These are phyloP conservation scores for Periparus ater DNA, from an alignment of 2,797 vertebrate genomes.

Conservation along the genomic window DNA sequence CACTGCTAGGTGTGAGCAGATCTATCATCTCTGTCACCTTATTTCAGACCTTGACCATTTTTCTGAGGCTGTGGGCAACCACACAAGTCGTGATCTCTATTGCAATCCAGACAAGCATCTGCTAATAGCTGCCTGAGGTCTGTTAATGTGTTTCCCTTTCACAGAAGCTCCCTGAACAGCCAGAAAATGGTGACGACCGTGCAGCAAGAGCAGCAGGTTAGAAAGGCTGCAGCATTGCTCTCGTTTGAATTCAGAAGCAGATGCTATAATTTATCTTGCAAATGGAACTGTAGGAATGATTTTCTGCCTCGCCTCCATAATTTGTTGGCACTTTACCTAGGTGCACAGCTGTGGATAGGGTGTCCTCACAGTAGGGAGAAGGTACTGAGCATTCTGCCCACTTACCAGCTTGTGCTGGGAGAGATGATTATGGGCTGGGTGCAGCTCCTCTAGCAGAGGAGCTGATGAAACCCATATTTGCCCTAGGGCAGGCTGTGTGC, in stretches of 20 bases:
- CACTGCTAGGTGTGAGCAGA: not conserved
- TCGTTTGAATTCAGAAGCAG: constrained; percentile 51
- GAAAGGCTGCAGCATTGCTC: constrained; percentile 39
- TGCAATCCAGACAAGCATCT: not conserved
- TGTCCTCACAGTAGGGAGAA: not conserved
- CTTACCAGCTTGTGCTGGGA: constrained; percentile 3
- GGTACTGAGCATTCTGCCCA: not conserved
- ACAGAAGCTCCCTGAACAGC: not conserved
- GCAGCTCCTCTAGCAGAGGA: not conserved
- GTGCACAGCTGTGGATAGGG: constrained; percentile 14
- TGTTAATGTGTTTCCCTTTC: not conserved
- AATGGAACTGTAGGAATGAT: constrained; percentile 60
- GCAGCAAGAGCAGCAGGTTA: constrained; percentile 32
- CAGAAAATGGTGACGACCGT: not conserved
- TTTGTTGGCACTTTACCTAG: constrained; percentile 49
- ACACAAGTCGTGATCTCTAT: not conserved
- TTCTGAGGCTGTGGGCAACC: not conserved
- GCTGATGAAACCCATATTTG: not conserved
- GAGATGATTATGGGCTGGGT: not conserved
- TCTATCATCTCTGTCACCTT: not conserved
- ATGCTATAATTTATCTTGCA: constrained; percentile 63
- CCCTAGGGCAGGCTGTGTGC: not conserved
- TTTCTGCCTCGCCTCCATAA: constrained; percentile 54
- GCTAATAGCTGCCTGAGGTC: not conserved
- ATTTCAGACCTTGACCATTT: not conserved